Conservation (phyloP, 1,140 invertebrate species). For the Lerema accius region DNA sequence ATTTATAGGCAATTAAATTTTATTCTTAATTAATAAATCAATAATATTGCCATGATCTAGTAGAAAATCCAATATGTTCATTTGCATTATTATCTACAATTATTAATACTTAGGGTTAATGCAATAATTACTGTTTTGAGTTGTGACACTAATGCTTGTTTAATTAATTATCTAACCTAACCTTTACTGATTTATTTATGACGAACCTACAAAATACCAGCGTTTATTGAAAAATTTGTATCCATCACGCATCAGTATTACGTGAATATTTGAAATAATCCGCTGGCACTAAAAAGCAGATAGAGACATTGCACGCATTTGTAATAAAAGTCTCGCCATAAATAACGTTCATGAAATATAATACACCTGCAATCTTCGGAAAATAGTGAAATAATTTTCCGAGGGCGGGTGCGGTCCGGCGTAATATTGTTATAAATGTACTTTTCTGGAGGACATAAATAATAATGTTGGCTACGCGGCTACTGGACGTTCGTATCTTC, state of each 20-base stretch:
- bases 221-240: too few species aligned
- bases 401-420: slow-evolving; percentile 78
- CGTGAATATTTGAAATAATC: slow-evolving; percentile 74
- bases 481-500: slow-evolving; percentile 48
- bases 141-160: too few species aligned
- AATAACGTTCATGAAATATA: slow-evolving; percentile 82
- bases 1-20: too few species aligned
- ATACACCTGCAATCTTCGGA: slow-evolving; percentile 81
- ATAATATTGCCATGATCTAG: neutral
- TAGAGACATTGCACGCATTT: slow-evolving; percentile 81
- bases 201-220: too few species aligned
- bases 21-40: too few species aligned
- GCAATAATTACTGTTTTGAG: too few species aligned
- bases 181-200: too few species aligned
- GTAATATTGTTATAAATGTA: slow-evolving; percentile 83
- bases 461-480: slow-evolving; percentile 70
- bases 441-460: slow-evolving; percentile 77
- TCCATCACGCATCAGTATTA: slow-evolving; percentile 58
- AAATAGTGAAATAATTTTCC: slow-evolving; percentile 82
- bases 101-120: too few species aligned
- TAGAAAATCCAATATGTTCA: neutral
- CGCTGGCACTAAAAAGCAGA: slow-evolving; percentile 74
- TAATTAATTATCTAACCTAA: too few species aligned
- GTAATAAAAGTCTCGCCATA: slow-evolving; percentile 81
- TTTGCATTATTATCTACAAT: too few species aligned